phyloP scores from a whole-genome alignment of 2,113 vertebrate species.

The Hyaena hyaena region DNA sequence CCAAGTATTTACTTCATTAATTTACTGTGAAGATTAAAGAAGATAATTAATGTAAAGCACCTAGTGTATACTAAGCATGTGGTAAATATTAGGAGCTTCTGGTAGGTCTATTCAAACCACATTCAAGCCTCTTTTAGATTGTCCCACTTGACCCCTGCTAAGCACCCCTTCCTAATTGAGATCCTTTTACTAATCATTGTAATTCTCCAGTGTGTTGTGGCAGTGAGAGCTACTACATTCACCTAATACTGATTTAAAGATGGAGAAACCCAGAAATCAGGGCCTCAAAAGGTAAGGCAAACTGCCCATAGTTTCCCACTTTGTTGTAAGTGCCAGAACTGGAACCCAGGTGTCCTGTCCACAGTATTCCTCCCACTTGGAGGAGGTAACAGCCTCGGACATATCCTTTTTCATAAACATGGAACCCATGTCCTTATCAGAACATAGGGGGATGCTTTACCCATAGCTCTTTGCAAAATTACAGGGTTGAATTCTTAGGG shows the following conservation, averaged over 20 bases:
- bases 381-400: not conserved
- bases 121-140: not conserved
- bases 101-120: not conserved
- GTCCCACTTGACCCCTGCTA: not conserved
- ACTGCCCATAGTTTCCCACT: not conserved
- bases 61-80: not conserved
- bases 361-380: not conserved
- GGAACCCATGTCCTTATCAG: not conserved
- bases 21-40: conserved; percentile 7
- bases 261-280: not conserved
- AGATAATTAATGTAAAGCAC: conserved; percentile 38
- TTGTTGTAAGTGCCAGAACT: not conserved
- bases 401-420: not conserved
- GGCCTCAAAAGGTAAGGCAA: not conserved
- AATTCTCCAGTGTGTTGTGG: not conserved
- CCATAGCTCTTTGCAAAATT: not conserved
- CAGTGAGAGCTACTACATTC: not conserved
- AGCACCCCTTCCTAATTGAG: not conserved
- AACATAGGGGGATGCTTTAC: not conserved
- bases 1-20: not conserved
- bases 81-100: not conserved
- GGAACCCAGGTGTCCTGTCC: not conserved
- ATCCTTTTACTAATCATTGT: not conserved
- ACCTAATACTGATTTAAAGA: not conserved
- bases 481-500: not conserved